Conservation (phyloP, 2,888 invertebrate genomes). For the Polymixis lichenea region DNA sequence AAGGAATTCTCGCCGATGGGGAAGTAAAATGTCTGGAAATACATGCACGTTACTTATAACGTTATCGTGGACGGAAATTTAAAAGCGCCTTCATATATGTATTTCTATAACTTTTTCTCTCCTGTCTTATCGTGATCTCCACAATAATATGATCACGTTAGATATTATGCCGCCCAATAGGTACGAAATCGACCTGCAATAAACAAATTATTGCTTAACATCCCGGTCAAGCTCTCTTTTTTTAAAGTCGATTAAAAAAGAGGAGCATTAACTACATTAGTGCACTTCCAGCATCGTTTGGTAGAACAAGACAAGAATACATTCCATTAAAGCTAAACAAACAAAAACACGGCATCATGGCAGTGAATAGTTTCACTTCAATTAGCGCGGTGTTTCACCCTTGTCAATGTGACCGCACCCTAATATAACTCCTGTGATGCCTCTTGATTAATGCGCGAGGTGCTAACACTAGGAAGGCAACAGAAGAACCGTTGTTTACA, state of each 20-base stretch:
- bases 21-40: too few relatives aligned
- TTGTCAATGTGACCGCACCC: slow-evolving; percentile 55
- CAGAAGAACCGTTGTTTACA: slow-evolving; percentile 42
- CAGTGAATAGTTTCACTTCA: slow-evolving; percentile 56
- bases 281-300: not conserved
- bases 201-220: not conserved
- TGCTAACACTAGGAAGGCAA: not conserved
- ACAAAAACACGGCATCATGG: slow-evolving; percentile 46
- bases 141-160: too few relatives aligned
- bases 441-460: slow-evolving; percentile 56
- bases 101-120: too few relatives aligned
- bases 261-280: not conserved
- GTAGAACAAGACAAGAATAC: not conserved
- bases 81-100: too few relatives aligned
- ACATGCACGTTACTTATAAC: too few relatives aligned
- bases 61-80: too few relatives aligned
- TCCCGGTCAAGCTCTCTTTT: not conserved
- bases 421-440: slow-evolving; percentile 61
- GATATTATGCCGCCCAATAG: not conserved
- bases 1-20: too few relatives aligned
- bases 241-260: not conserved
- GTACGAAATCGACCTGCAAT: not conserved
- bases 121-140: too few relatives aligned
- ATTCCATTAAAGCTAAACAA: slow-evolving; percentile 17
- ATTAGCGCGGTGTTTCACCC: slow-evolving; percentile 59